Base-by-base conservation (phyloP, 2,888 invertebrate genomes). In the Xestia rhomboidea region DNA sequence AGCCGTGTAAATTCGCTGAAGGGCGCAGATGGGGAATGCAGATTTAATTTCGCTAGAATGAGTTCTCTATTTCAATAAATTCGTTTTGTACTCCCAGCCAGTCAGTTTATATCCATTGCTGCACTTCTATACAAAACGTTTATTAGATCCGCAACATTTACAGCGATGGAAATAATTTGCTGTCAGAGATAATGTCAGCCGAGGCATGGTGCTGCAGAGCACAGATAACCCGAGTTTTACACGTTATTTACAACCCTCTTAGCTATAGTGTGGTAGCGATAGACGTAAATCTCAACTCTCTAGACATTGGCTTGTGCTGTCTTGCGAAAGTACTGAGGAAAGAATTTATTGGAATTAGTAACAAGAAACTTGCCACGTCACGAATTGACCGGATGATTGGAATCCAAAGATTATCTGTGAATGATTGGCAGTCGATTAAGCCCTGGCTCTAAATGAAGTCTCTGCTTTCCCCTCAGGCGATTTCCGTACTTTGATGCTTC, bases 391-490 rank as follows among this genome's bases (percentile, higher is more conserved):
- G 63, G 62, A 57, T 68, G 27, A 68, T 73, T 73, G 63, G 67
- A 73, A 82, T 73, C 73, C 41, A 63, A 85, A 73, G 73, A 73
- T 67, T 77, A 49, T 70, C 68, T 73, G 77, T 30, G 57, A 85
- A 77, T 85, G 83, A 85, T 73, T 70, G 86, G 44, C 83, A 82
- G 57, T 67, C 69, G 51, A 77, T 83, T 83, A 82, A 69, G 68
- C 27, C 46, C 57, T 46, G 71, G 30, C 64, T 46, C 27, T 68
- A 83, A 85, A 38, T 71, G 78, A 86, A 46, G 70, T 57, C 30
- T 68, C 46, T 64, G 24, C 57, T 73, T 62, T 49, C 21, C 38
- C 67, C 41, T 62, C 44, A 0, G 44, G 66, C 71, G 44, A 62
- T 24, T 73, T 78, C 24, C 11, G 68, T n/a, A 41, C 46, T 57